Base-by-base conservation (phyloP, 2,888 invertebrate species). In the Gymnosoma rotundatum region DNA sequence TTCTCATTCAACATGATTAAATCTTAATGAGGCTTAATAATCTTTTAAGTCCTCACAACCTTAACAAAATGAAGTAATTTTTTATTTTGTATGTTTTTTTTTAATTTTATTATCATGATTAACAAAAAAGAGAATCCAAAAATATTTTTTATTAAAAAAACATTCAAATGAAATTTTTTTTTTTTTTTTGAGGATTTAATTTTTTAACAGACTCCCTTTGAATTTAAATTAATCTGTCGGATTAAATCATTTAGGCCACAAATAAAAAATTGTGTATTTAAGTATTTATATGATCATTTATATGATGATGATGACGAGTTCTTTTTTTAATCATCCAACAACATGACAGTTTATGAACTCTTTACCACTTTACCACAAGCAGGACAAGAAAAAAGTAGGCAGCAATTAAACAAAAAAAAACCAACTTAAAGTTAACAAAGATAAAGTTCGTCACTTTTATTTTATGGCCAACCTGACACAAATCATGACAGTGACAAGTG, bases 1-100 rank as follows among this genome's bases (percentile, higher is more conserved):
- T 56, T 52, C 52, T 21, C 73, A 56, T 78, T 82, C 79, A 74
- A 80, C 73, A 88, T 87, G 89, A 89, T 89, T 88, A 87, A 86
- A 87, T 86, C 83, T 88, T 90, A 89, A 89, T 90, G 90, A 89
- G 88, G 88, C 87, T 88, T 86, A 89, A 89, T 89, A 88, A 89
- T 88, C 87, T 87, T 69, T 80, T 70, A 75, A 80, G 70, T 83
- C 75, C 75, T 80, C 75, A 73, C 81, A 82, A 82, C 70, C 58
- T 72, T 50, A 76, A 76, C 75, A 72, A 82, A 82, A 82, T 82
- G 50, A 82, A 82, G 75, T 52, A 64, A 75, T 82, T 82, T 82
- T 79, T 79, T 48, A 61, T 72, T 50, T 50, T 78, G 25, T 48
- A n/a, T 69, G 32, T 78, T 60, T 61, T 48, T 25, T 70, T 50